Base-by-base conservation (phyloP, 2,797 vertebrate genomes). In the Girardinus metallicus region DNA sequence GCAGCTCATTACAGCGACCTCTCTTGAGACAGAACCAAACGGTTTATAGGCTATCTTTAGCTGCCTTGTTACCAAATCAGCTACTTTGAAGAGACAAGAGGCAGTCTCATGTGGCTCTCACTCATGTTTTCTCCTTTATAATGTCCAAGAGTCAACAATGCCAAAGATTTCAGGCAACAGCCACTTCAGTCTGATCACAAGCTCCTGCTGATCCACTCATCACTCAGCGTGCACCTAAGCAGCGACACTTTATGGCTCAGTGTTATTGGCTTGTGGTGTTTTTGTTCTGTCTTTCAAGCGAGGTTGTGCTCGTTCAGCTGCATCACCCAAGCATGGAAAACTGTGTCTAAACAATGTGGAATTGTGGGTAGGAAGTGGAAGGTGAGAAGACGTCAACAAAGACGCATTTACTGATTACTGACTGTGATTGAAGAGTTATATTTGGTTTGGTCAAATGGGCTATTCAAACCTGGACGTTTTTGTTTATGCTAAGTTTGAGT, bases 41-140 rank as follows among this genome's bases (percentile, higher is more conserved):
- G 7, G 39, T 80, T 80, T 62, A 68, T 21, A 34, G 75, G 88
- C 83, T 91, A 83, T 92, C 90, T 93, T 88, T 86, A 85, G 90
- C 77, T 72, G 85, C 85, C 91, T 94, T 88, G 83, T 93, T 93
- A 94, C 88, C 86, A 92, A 92, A 90, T 78, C 75, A 90, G 84
- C 82, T 85, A 87, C 85, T 84, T 87, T 81, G 77, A 88, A 84
- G 77, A 92, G 93, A 93, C 93, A 87, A 85, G 89, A 80, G 13
- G 70, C 9, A 60, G 88, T 87, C 92, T 93, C 86, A 80, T 90
- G 91, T 90, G 90, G 82, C 82, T 79, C 87, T 88, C 39, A 73
- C 80, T 76, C 80, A 46, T 71, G 76, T 87, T 76, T 2, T 77
- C 82, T 83, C 78, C 77, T 85, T 87, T 79, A 76, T 80, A 71